Evolutionary conservation across 2,888 invertebrate species (phyloP), one percentile per base, ranked within the genome.

Genomic region (Pristionchus fissidentatus): DNA sequence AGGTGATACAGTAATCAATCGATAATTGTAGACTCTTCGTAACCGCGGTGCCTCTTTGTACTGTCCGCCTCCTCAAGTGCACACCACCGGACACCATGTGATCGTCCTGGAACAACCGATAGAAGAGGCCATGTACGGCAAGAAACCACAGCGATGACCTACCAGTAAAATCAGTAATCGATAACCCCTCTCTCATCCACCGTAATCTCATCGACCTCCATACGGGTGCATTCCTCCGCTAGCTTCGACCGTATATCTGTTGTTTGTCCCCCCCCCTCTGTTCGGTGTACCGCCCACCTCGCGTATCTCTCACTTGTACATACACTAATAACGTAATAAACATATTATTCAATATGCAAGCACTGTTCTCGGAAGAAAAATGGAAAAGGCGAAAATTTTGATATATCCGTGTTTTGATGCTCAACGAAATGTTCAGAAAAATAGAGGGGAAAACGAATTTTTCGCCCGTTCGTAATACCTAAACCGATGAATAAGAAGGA

Each of bases 71-170:
- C 80, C 80, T 29, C 43, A 41, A 29, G 46, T 38, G 8, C n/a
- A 73, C 1, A 32, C 83, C 19, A 70, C 70, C 49, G 83, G 83
- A 10, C 89, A 88, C 84, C 85, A 86, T 22, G 86, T 89, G 3
- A 89, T 89, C 75, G 87, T 88, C 15, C 79, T 89, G 26, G 87
- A 89, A 80, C 89, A 89, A 80, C 89, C 89, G 7, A 88, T 89
- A 15, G 89, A 89, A 70, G 85, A 89, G 77, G 89, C 89, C 10
- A 89, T 89, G 88, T 89, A 89, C 29, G 89, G 89, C 62, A 89
- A 88, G 75, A 89, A 87, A 73, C 29, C 83, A 0, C 75, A 77
- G 49, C 75, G 49, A 77, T 77, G 75, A 77, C 32, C 49, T 49
- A 19, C 49, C 35, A 46, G 46, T 43, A 15, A 10, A 49, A 49